A percentile compares a stretch with the other conserved stretches of the same genome.
These are phyloP conservation scores for Oreortyx pictus DNA, from an alignment of 2,797 vertebrate genomes.

Conservation along the genomic window DNA sequence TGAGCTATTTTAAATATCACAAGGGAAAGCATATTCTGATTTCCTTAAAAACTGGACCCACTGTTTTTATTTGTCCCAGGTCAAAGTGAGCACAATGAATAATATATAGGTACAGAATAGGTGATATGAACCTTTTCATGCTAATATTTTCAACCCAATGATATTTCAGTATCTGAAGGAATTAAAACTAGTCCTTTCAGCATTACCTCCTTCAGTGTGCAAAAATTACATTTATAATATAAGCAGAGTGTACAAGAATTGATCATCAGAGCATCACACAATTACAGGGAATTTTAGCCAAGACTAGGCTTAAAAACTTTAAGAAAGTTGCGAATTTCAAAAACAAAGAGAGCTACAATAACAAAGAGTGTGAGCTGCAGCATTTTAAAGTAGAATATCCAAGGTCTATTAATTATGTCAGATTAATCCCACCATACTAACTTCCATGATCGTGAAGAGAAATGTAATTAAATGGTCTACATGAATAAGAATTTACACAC, in stretches of 20 bases:
- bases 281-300: background rate
- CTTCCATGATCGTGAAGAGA: background rate
- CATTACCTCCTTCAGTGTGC: background rate
- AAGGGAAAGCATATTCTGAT: background rate
- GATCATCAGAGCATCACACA: background rate
- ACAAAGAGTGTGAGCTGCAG: background rate
- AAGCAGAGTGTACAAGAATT: background rate
- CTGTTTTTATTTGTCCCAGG: background rate
- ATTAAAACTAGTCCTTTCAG: background rate
- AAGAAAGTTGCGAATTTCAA: background rate
- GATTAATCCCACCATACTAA: background rate
- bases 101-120: background rate
- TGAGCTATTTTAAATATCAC: background rate
- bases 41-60: background rate
- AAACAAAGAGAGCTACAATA: background rate
- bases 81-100: background rate
- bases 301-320: background rate
- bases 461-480: background rate
- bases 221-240: background rate
- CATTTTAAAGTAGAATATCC: rapidly evolving
- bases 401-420: background rate
- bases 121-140: background rate
- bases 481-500: background rate
- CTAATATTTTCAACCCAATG: background rate
- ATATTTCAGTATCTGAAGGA: background rate